Evolutionary conservation across 2,888 invertebrate genomes (phyloP), one percentile per base, ranked within the genome.

Genomic region (Meliscaeva auricollis): DNA sequence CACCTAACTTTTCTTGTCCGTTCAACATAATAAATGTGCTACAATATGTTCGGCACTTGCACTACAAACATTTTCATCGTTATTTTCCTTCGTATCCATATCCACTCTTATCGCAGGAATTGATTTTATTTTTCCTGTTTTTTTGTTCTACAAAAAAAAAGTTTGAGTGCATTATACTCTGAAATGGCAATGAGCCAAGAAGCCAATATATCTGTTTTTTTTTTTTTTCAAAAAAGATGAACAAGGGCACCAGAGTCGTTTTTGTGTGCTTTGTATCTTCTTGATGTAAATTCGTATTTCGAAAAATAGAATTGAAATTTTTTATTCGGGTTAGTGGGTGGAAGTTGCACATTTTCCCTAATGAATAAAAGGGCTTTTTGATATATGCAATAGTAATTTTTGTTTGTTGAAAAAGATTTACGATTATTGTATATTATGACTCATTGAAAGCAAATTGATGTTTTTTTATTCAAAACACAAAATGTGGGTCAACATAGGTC

Each of bases 311-410:
- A 66, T 38, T 52, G 20, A 83, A 68, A 78, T 35, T 35, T 46
- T 75, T 44, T 75, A 84, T 79, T 75, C 70, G 60, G 84, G 84
- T 84, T 84, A 84, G 84, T 79, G 75, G 84, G 84, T 70, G 83
- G 78, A 22, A 13, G 15, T 30, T 68, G 35, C 13, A n/a, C n/a
- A 30, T 50, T 50, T 66, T 48, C 0, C 32, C 32, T 46, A 46
- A 44, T 64, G 30, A 46, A 64, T 64, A 64, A 1, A 30, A 44
- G 46, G 17, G 30, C 3, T 64, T 46, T 30, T 35, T 3, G 13
- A 13, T n/a, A 41, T 6, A 0, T 30, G 17, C 17, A 5, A 11
- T 13, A 0, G 8, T 13, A 48, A 26, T 26, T 20, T 17, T 3
- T n/a, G n/a, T 7, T 32, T 32, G 32, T 7, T 32, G 17, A 17